A percentile compares a stretch with the other conserved stretches of the same genome.
These are phyloP conservation scores for Agapostemon virescens DNA, from an alignment of 2,888 invertebrate genomes.

Conservation along the genomic window DNA sequence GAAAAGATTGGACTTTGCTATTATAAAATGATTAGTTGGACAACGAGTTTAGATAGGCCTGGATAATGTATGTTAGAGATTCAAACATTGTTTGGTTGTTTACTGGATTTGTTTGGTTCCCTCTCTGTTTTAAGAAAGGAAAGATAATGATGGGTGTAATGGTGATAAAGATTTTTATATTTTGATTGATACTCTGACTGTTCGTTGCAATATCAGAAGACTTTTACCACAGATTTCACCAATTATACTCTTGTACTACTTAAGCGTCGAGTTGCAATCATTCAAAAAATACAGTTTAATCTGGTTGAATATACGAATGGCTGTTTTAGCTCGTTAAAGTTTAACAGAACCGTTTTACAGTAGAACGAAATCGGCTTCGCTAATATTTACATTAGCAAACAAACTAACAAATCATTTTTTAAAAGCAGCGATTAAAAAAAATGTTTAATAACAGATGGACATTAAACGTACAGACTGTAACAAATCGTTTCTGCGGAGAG, in stretches of 20 bases:
- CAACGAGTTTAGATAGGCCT: too few relatives aligned
- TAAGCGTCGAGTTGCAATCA: neutral
- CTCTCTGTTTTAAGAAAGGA: too few relatives aligned
- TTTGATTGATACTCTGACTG: too few relatives aligned
- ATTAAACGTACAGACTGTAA: neutral
- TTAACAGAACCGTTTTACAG: neutral
- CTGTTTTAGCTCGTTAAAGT: neutral
- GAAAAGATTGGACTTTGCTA: too few relatives aligned
- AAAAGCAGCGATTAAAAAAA: neutral
- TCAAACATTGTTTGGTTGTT: too few relatives aligned
- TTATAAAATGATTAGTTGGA: too few relatives aligned
- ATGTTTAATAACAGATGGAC: neutral
- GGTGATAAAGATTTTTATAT: too few relatives aligned
- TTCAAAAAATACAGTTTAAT: neutral
- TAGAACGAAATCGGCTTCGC: neutral
- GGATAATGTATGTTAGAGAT: too few relatives aligned
- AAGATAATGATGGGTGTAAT: too few relatives aligned
- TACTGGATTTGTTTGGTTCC: too few relatives aligned
- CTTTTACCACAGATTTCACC: neutral
- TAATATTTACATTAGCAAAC: neutral
- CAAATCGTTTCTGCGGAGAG: neutral
- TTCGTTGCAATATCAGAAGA: neutral
- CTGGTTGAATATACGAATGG: neutral
- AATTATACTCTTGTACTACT: neutral
- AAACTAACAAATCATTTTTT: neutral